Evolutionary conservation across 2,113 vertebrate genomes (phyloP), one percentile per base, ranked within the genome.

Genomic region (Orthochromis malagaraziensis): DNA sequence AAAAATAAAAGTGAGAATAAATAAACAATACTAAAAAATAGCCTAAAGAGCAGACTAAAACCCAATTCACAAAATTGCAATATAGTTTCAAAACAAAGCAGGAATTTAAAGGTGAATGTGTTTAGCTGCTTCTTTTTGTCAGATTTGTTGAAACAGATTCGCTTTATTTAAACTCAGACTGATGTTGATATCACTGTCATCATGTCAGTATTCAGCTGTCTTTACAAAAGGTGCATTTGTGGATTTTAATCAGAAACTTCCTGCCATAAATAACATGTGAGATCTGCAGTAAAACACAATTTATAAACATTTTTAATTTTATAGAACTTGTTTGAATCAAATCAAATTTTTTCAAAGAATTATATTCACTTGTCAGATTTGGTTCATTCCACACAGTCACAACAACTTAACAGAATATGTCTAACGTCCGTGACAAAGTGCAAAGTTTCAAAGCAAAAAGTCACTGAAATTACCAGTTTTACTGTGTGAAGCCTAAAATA

Each of bases 301-400:
- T 63, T 35, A n/a, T 0, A 2, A 35, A 35, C 31, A 19, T 3
- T 63, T 58, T 0, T 0, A 19, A 35, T 63, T 33, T 63, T 0
- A 33, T 3, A 33, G 0, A 63, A 63, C 58, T 63, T 0, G 5
- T 63, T 0, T 33, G 29, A 63, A 63, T 19, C 29, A 19, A 1
- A 35, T 63, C 16, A 3, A 63, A n/a, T n/a, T n/a, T n/a, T n/a
- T 4, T 17, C 3, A 63, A 35, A 65, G 0, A 13, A 68, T 38
- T 0, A 38, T n/a, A 35, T 63, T 33, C 58, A 63, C 29, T 0
- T 35, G 17, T 63, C 58, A 63, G 33, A 65, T 65, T 63, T 63
- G 60, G 31, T 38, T 65, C 14, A 8, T 5, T 49, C 16, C 47
- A 65, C 31, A n/a, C 58, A 63, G 60, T 35, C 60, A 65, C 31